phyloP scores from a whole-genome alignment of 1,140 invertebrate species.

The Dendrolimus punctatus region DNA sequence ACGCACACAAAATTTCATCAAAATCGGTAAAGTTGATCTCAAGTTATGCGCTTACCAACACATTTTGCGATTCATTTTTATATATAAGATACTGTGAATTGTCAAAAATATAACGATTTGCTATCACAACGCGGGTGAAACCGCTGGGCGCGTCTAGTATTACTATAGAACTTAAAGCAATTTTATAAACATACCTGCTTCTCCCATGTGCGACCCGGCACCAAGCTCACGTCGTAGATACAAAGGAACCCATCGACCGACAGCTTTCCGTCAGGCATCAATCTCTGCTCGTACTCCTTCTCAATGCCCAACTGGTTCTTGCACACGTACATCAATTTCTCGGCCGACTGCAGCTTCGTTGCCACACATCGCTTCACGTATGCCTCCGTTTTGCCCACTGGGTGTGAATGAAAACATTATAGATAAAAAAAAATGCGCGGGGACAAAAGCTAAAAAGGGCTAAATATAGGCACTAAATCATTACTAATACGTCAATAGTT shows the following conservation, averaged over 20 bases:
- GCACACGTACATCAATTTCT: slow-evolving; percentile 99
- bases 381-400: slow-evolving; percentile 94
- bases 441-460: too few relatives aligned
- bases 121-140: too few relatives aligned
- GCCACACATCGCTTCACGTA: slow-evolving; percentile 93
- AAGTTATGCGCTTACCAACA: too few relatives aligned
- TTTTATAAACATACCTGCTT: slow-evolving; percentile 77
- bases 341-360: slow-evolving; percentile 94
- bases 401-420: neutral
- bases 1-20: too few relatives aligned
- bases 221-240: slow-evolving; percentile 95
- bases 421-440: too few relatives aligned
- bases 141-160: too few relatives aligned
- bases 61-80: too few relatives aligned
- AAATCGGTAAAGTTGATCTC: too few relatives aligned
- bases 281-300: slow-evolving; percentile 95
- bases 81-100: too few relatives aligned
- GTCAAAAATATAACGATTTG: too few relatives aligned
- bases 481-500: too few relatives aligned
- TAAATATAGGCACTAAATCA: too few relatives aligned
- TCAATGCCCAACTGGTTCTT: slow-evolving; percentile 98
- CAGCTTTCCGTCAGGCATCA: slow-evolving; percentile 94
- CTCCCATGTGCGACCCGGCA: slow-evolving; percentile 91
- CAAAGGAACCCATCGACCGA: slow-evolving; percentile 97
- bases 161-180: slow-evolving; percentile 4